A percentile compares a stretch with the other conserved stretches of the same genome.
Evolutionary conservation across 2,113 vertebrate genomes (phyloP).

Genomic region (Coreoperca whiteheadi): DNA sequence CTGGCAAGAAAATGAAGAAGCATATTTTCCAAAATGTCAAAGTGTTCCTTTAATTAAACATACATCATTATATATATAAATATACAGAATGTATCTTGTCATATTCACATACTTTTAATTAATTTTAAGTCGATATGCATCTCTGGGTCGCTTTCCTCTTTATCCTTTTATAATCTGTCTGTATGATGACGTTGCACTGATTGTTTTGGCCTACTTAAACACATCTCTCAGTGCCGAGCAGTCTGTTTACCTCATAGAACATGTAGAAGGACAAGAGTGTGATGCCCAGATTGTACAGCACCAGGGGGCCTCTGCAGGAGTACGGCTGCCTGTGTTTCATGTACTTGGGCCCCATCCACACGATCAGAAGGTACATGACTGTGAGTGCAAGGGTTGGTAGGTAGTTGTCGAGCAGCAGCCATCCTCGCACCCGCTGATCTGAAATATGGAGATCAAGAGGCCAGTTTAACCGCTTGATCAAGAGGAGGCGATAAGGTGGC

Average conservation of each 20-base stretch:
- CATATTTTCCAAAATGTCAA: background rate
- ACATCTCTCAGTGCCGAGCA: conserved; percentile 2
- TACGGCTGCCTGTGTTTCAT: conserved; percentile 90
- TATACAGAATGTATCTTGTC: background rate
- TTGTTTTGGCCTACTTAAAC: conserved; percentile 32
- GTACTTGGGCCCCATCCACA: conserved; percentile 96
- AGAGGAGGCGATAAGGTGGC: background rate
- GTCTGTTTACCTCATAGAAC: conserved; percentile 92
- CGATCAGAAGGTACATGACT: conserved; percentile 91
- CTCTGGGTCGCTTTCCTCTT: background rate
- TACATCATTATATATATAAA: background rate
- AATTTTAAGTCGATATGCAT: background rate
- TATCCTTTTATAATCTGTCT: conserved; percentile 13
- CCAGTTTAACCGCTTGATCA: background rate
- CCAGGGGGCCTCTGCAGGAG: conserved; percentile 90
- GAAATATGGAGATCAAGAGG: conserved; percentile 68
- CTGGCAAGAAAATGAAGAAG: background rate
- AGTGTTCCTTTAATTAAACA: background rate
- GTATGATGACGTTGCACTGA: background rate
- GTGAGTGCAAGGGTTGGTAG: conserved; percentile 91
- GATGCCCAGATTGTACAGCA: conserved; percentile 94
- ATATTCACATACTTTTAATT: background rate
- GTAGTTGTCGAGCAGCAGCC: conserved; percentile 95
- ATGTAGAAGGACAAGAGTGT: conserved; percentile 95
- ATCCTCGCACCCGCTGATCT: conserved; percentile 95